These are phyloP conservation scores for Heptranchias perlo DNA, from an alignment of 2,113 vertebrate species.

Conservation along the genomic window DNA sequence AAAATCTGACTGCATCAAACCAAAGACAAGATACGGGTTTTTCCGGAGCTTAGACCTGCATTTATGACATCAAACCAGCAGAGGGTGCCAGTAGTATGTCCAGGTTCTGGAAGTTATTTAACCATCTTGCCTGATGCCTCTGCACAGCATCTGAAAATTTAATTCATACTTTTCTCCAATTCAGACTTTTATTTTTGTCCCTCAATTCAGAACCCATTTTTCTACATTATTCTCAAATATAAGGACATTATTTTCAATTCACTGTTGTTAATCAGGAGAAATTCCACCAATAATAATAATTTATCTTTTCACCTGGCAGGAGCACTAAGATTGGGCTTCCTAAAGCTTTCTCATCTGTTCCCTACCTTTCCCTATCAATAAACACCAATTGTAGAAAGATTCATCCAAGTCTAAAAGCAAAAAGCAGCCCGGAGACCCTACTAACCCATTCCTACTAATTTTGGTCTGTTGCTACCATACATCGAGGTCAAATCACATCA, in stretches of 20 bases:
- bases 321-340: not conserved
- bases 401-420: not conserved
- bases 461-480: not conserved
- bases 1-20: not conserved
- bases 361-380: not conserved
- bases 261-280: not conserved
- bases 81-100: not conserved
- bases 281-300: not conserved
- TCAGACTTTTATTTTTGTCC: not conserved
- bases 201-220: not conserved
- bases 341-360: not conserved
- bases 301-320: not conserved
- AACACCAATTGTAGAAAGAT: not conserved
- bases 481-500: not conserved
- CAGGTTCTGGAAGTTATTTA: not conserved
- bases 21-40: not conserved
- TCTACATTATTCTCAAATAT: not conserved
- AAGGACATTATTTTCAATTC: not conserved
- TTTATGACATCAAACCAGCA: not conserved
- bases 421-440: not conserved
- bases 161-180: not conserved
- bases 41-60: not conserved
- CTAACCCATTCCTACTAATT: not conserved
- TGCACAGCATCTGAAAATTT: not conserved
- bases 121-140: not conserved